A percentile compares a stretch with the other conserved stretches of the same genome.
Conservation (phyloP, 2,113 vertebrate species). For the Lepus timidus region DNA sequence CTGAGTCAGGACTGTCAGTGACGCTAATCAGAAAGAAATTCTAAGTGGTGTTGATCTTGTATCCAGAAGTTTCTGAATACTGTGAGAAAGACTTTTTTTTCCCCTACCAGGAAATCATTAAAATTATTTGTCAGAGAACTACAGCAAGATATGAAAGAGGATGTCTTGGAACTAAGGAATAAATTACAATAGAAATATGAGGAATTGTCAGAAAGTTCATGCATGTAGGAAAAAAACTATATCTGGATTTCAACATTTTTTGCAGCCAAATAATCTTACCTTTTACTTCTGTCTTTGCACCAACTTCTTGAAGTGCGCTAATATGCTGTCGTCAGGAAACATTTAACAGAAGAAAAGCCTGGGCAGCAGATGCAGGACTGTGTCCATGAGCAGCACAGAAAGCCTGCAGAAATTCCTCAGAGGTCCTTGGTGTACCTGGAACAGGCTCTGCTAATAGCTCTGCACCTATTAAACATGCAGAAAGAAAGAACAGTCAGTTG, state of each 20-base stretch:
- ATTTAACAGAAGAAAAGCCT: constrained; percentile 92
- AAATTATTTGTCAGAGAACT: not conserved
- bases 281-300: no score
- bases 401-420: constrained; percentile 91
- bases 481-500: constrained; percentile 11
- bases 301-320: no score
- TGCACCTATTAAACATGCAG: constrained; percentile 85
- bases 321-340: constrained; percentile 93
- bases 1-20: not conserved
- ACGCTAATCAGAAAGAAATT: not conserved
- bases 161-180: constrained; percentile 93
- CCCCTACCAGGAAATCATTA: not conserved
- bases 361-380: constrained; percentile 95
- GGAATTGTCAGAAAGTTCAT: no score
- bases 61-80: not conserved
- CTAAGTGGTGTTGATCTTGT: not conserved
- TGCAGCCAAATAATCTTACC: no score
- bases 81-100: not conserved
- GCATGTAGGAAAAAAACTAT: no score
- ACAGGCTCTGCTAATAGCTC: constrained; percentile 87
- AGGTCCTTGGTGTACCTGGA: constrained; percentile 92
- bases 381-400: constrained; percentile 93
- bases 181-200: constrained; percentile 91
- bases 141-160: constrained; percentile 81
- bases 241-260: no score